A percentile compares a stretch with the other conserved stretches of the same genome.
Conservation (phyloP, 2,888 invertebrate genomes). For the Coleophora deauratella region DNA sequence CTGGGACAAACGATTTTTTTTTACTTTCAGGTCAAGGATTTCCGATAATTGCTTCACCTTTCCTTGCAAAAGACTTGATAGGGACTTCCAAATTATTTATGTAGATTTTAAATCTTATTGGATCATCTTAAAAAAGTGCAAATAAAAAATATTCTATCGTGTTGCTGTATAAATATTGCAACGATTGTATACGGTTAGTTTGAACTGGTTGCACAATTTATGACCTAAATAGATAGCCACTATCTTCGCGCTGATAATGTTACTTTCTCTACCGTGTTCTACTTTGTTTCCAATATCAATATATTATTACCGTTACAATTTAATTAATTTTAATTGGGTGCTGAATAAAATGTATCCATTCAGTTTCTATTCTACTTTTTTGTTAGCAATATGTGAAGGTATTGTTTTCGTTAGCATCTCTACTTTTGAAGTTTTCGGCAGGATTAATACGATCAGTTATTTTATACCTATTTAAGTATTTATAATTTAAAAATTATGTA, state of each 20-base stretch:
- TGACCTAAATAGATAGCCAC: slow-evolving; percentile 63
- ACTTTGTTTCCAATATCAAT: slow-evolving; percentile 22
- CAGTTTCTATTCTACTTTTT: no score
- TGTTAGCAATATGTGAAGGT: no score
- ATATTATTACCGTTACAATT: slow-evolving; percentile 18
- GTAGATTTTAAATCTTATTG: no score
- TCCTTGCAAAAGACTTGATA: background rate
- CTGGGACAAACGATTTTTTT: slow-evolving; percentile 17
- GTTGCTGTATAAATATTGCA: slow-evolving; percentile 33
- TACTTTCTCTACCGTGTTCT: slow-evolving; percentile 53
- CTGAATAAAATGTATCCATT: slow-evolving; percentile 5
- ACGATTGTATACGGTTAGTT: slow-evolving; percentile 43
- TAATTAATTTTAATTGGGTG: slow-evolving; percentile 16
- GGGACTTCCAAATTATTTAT: background rate
- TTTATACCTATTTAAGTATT: no score
- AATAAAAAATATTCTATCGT: no score
- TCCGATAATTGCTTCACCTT: slow-evolving; percentile 2
- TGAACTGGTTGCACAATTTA: slow-evolving; percentile 40
- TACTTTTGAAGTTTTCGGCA: no score
- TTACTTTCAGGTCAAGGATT: slow-evolving; percentile 29
- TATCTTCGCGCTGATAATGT: slow-evolving; percentile 52
- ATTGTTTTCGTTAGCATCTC: no score
- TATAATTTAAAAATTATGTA: no score
- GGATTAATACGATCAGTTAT: no score
- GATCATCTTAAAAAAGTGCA: no score